These are phyloP conservation scores for Pseudolycoriella hygida DNA, from an alignment of 2,888 invertebrate genomes.

Conservation along the genomic window DNA sequence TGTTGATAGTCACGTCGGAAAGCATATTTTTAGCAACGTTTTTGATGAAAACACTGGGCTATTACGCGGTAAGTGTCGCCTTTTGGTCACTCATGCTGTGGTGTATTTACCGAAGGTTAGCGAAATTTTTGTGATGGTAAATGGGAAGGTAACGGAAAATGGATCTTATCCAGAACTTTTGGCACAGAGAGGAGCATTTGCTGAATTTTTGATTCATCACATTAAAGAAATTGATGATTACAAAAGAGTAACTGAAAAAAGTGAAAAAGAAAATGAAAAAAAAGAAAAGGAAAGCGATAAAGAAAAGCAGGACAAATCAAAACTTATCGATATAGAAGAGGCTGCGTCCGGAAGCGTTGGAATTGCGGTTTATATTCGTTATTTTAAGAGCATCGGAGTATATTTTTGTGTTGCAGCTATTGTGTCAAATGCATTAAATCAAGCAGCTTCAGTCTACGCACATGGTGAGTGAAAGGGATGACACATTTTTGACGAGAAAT, in stretches of 20 bases:
- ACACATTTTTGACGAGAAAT: slow-evolving; percentile 55
- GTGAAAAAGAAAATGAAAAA: slow-evolving; percentile 15
- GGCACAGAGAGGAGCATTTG: slow-evolving; percentile 58
- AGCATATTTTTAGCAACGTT: slow-evolving; percentile 84
- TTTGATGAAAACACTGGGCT: slow-evolving; percentile 59
- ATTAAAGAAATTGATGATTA: slow-evolving; percentile 47
- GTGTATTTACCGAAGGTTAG: slow-evolving; percentile 83
- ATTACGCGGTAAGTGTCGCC: slow-evolving; percentile 62
- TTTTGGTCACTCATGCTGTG: slow-evolving; percentile 90
- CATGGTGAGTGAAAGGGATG: slow-evolving; percentile 72
- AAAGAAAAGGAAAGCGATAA: slow-evolving; percentile 29
- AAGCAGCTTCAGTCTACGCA: slow-evolving; percentile 71
- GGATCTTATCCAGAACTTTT: slow-evolving; percentile 59
- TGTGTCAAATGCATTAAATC: slow-evolving; percentile 60
- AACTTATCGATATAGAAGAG: slow-evolving; percentile 79
- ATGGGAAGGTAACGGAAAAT: slow-evolving; percentile 72
- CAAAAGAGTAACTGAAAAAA: slow-evolving; percentile 23
- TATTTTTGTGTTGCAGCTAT: slow-evolving; percentile 53
- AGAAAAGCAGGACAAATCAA: slow-evolving; percentile 35
- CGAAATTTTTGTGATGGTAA: slow-evolving; percentile 72
- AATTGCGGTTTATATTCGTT: slow-evolving; percentile 74
- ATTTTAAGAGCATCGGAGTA: slow-evolving; percentile 69
- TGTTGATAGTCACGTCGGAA: slow-evolving; percentile 93
- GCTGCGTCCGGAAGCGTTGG: slow-evolving; percentile 86
- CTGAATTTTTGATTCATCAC: slow-evolving; percentile 67